Percentiles rank a stretch among this genome's conserved stretches.
Evolutionary conservation across 2,113 vertebrate genomes (phyloP).

Genomic region (Ictidomys tridecemlineatus): DNA sequence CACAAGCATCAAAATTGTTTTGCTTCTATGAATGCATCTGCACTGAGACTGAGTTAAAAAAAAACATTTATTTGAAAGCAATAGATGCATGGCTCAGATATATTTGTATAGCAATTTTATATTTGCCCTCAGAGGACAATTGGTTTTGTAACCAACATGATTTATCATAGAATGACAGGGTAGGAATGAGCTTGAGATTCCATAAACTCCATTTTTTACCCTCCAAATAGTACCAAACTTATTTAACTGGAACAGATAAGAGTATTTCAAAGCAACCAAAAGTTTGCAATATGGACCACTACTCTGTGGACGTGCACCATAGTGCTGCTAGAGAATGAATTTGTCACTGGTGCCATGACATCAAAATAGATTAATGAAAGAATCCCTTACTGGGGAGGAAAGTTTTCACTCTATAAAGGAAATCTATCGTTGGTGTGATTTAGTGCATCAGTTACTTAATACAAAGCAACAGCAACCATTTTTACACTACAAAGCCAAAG

Average conservation of each 20-base stretch:
- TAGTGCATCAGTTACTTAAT: not conserved
- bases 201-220: not conserved
- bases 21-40: not conserved
- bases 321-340: not conserved
- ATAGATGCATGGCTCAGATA: not conserved
- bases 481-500: constrained; percentile 50
- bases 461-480: not conserved
- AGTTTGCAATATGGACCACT: not conserved
- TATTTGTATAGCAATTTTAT: constrained; percentile 39
- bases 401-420: not conserved
- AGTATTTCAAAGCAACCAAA: constrained; percentile 50
- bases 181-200: constrained; percentile 33
- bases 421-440: not conserved
- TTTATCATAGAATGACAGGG: constrained; percentile 62
- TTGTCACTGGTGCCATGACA: not conserved
- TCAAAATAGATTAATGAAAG: not conserved
- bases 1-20: not conserved
- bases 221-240: constrained; percentile 44
- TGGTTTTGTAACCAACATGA: constrained; percentile 42
- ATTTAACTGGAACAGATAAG: constrained; percentile 34
- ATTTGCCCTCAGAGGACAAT: constrained; percentile 31
- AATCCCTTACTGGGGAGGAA: not conserved
- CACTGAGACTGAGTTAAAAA: not conserved
- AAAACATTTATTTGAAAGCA: constrained; percentile 33
- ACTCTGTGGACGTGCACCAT: not conserved